phyloP scores from a whole-genome alignment of 2,113 vertebrate genomes.

The Pteruthius melanotis region DNA sequence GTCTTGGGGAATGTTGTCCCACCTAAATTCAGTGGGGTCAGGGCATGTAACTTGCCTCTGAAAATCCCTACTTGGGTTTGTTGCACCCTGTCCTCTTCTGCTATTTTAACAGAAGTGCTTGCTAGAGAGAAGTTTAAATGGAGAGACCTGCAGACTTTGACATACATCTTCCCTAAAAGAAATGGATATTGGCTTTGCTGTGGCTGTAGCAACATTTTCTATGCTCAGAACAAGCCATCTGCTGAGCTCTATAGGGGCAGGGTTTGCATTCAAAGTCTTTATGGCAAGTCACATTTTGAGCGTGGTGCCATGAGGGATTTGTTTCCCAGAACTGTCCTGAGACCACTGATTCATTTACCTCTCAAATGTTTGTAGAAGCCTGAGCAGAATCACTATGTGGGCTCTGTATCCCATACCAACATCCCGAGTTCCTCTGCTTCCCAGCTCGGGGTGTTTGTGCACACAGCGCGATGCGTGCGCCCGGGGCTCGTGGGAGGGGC shows the following conservation, averaged over 20 bases:
- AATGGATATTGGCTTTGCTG: not conserved
- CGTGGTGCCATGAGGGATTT: not conserved
- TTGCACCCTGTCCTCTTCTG: not conserved
- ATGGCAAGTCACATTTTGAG: not conserved
- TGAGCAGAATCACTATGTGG: not conserved
- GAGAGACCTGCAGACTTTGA: not conserved
- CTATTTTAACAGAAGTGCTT: not conserved
- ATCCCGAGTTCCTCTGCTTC: not conserved
- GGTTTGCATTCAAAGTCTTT: not conserved
- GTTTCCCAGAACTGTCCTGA: not conserved
- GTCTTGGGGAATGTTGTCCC: not conserved
- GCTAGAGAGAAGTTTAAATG: not conserved
- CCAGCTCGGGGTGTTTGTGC: not conserved
- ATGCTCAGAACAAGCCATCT: not conserved
- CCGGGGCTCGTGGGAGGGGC: not conserved
- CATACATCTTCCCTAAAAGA: not conserved
- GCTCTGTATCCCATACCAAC: not conserved
- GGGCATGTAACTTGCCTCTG: not conserved
- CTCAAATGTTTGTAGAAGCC: not conserved
- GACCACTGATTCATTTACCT: not conserved
- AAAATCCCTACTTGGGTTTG: not conserved
- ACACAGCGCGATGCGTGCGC: not conserved
- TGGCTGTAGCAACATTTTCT: not conserved
- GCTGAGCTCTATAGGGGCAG: not conserved
- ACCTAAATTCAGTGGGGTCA: not conserved